Conservation (phyloP, 2,113 vertebrate species). For the Thryonomys swinderianus region DNA sequence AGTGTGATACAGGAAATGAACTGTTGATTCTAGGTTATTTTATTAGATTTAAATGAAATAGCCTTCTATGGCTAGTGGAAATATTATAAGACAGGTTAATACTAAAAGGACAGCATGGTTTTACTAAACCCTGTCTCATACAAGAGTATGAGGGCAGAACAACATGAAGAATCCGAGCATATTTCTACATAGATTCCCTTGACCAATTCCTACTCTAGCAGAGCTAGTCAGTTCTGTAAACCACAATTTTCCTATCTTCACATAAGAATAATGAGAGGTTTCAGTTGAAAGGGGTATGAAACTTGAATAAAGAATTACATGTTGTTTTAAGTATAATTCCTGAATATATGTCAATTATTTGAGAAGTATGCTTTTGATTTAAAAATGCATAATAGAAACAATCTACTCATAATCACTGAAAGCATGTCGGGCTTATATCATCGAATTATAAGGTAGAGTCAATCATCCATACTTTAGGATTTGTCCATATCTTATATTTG, state of each 20-base stretch:
- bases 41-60: background rate
- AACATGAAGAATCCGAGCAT: background rate
- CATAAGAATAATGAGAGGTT: background rate
- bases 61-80: background rate
- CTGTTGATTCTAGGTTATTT: background rate
- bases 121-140: background rate
- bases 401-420: background rate
- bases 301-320: background rate
- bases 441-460: background rate
- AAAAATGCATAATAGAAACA: background rate
- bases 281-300: background rate
- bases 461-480: background rate
- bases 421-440: background rate
- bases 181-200: background rate
- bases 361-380: background rate
- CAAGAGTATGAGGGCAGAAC: background rate
- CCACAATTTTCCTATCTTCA: background rate
- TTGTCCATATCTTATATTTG: background rate
- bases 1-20: background rate
- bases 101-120: background rate
- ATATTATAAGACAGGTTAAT: background rate
- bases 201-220: background rate
- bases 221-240: background rate
- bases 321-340: background rate
- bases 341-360: background rate